A percentile compares a stretch with the other conserved stretches of the same genome.
These are phyloP conservation scores for Sebastes schlegelii DNA, from an alignment of 2,113 vertebrate genomes.

Conservation along the genomic window DNA sequence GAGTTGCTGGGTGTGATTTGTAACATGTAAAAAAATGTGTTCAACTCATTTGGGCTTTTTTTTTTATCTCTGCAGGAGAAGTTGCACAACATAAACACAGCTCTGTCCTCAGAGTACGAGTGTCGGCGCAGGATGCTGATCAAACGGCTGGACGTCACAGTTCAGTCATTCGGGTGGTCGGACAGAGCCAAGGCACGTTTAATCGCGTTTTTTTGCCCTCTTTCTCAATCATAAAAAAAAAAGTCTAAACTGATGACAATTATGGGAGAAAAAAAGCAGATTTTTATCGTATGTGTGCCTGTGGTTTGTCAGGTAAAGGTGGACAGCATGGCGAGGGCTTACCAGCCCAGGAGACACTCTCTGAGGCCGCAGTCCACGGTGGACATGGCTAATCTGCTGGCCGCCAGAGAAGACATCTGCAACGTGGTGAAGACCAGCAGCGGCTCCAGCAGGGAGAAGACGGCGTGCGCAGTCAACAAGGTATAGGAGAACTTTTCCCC, in stretches of 20 bases:
- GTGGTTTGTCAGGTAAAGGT: slow-evolving; percentile 84
- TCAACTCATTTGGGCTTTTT: neutral
- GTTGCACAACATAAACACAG: slow-evolving; percentile 88
- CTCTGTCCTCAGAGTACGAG: slow-evolving; percentile 91
- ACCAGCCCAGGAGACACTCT: slow-evolving; percentile 92
- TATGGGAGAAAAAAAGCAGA: neutral
- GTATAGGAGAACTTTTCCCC: slow-evolving; percentile 66
- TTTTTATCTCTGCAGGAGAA: slow-evolving; percentile 79
- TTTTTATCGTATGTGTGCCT: slow-evolving; percentile 35
- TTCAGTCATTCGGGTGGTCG: slow-evolving; percentile 98
- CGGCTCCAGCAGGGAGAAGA: slow-evolving; percentile 89
- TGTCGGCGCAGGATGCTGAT: slow-evolving; percentile 95
- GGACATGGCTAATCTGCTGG: slow-evolving; percentile 88
- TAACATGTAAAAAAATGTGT: neutral
- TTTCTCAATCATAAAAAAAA: neutral
- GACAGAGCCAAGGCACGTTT: slow-evolving; percentile 92
- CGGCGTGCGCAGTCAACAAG: slow-evolving; percentile 93
- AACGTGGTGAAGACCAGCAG: slow-evolving; percentile 95
- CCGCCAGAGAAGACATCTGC: slow-evolving; percentile 93
- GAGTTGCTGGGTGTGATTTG: neutral
- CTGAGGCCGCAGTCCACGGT: slow-evolving; percentile 85
- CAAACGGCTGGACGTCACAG: slow-evolving; percentile 95
- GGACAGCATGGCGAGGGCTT: slow-evolving; percentile 93
- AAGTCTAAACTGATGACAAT: neutral
- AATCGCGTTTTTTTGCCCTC: neutral